These are phyloP conservation scores for Oligia strigilis DNA, from an alignment of 2,888 invertebrate genomes.

Conservation along the genomic window DNA sequence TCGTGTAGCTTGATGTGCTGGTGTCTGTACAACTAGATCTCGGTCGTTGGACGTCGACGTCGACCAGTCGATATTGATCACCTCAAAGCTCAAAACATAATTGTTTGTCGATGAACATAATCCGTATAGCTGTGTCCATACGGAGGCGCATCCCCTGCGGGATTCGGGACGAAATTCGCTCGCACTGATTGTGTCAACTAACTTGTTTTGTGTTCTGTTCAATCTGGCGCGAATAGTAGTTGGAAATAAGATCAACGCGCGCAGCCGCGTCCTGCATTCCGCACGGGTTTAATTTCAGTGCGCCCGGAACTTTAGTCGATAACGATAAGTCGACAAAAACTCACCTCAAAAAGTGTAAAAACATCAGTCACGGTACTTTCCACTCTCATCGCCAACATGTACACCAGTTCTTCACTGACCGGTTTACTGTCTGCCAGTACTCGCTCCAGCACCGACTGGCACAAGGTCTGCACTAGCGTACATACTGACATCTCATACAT, in stretches of 20 bases:
- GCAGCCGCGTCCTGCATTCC: background rate
- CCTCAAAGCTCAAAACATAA: background rate
- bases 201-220: too few species aligned
- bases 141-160: background rate
- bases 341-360: conserved; percentile 81
- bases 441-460: conserved; percentile 79
- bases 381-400: conserved; percentile 79
- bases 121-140: background rate
- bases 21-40: background rate
- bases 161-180: background rate
- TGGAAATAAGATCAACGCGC: background rate
- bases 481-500: conserved; percentile 85
- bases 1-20: too few species aligned
- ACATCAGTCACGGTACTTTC: conserved; percentile 76
- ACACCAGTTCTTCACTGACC: conserved; percentile 81
- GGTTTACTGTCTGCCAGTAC: conserved; percentile 78
- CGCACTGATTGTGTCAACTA: background rate
- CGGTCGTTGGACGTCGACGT: background rate
- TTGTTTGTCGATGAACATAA: background rate
- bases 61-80: background rate
- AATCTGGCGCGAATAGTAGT: background rate
- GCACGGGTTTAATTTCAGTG: too few species aligned
- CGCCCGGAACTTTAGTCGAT: background rate
- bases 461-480: conserved; percentile 77
- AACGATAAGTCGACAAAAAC: conserved; percentile 7